phyloP scores from a whole-genome alignment of 92 coral and sea anemone species.

The Pocillopora grandis region DNA sequence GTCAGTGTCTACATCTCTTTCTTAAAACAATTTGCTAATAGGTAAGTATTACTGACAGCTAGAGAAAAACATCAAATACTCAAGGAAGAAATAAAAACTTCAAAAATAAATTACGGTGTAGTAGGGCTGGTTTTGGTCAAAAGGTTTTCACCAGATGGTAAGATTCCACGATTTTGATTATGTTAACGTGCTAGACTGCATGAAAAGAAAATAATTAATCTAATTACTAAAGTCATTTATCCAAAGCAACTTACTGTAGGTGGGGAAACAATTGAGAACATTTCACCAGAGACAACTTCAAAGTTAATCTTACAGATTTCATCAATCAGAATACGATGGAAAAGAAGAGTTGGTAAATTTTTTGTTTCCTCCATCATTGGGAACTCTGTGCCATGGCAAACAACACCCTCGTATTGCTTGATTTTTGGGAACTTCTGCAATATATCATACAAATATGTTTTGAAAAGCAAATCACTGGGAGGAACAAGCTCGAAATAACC shows the following conservation, averaged over 20 bases:
- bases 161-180: too few relatives aligned
- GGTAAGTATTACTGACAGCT: too few relatives aligned
- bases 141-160: too few relatives aligned
- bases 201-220: too few relatives aligned
- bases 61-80: too few relatives aligned
- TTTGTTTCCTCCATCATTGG: neutral
- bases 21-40: too few relatives aligned
- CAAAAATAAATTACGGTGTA: too few relatives aligned
- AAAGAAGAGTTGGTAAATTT: neutral
- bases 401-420: conserved; percentile 25
- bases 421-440: conserved; percentile 33
- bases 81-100: too few relatives aligned
- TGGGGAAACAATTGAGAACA: neutral
- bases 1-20: too few relatives aligned
- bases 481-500: neutral
- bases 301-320: neutral
- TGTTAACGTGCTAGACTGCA: too few relatives aligned
- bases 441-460: neutral
- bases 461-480: neutral
- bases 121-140: too few relatives aligned
- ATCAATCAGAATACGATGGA: neutral
- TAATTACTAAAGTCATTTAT: too few relatives aligned
- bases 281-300: conserved; percentile 5
- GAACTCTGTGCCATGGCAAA: conserved; percentile 31
- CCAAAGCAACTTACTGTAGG: neutral